Base-by-base conservation (phyloP, 2,888 invertebrate genomes). In the Exocentrus adspersus region DNA sequence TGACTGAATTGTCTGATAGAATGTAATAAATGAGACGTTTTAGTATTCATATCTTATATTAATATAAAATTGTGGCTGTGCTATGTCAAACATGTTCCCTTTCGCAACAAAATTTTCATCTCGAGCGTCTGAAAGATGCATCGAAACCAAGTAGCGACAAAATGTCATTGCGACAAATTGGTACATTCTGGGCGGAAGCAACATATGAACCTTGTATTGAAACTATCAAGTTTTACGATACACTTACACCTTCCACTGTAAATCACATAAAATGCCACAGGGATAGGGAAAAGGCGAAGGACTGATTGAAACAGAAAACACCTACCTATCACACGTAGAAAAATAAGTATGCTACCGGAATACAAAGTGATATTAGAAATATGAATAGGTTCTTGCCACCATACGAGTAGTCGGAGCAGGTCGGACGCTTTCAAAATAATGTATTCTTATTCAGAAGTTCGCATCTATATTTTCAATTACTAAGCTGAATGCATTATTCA, bases 381-480 rank as follows among this genome's bases (percentile, higher is more conserved):
- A 4, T 51, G n/a, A 19, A 51, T 28, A 48, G 24, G 51, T 37
- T 19, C 21, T 42, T 37, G 37, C 7, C 24, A 21, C 9, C n/a
- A n/a, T n/a, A n/a, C n/a, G n/a, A n/a, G 42, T 53, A 42, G 42
- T 41, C 37, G 42, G 28, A 32, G 9, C 14, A 53, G 41, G 16
- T 30, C 42, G 21, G 24, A 21, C 12, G 21, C 20, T 16, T 14
- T 41, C 7, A 50, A 58, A 60, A 41, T 42, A 54, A 62, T 51
- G 51, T 43, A 50, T 43, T 62, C 51, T 28, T 50, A 56, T 62
- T 57, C 62, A 16, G 50, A 32, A 28, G 28, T 41, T 30, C 50
- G 28, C 50, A 66, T 69, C 65, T 69, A 65, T 70, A 65, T 69
- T 72, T 73, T 73, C 73, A 72, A 73, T 73, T 72, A 72, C 65